Percentiles rank a stretch among this genome's conserved stretches.
These are phyloP conservation scores for Harpalus rufipes DNA, from an alignment of 2,888 invertebrate genomes.

Conservation along the genomic window DNA sequence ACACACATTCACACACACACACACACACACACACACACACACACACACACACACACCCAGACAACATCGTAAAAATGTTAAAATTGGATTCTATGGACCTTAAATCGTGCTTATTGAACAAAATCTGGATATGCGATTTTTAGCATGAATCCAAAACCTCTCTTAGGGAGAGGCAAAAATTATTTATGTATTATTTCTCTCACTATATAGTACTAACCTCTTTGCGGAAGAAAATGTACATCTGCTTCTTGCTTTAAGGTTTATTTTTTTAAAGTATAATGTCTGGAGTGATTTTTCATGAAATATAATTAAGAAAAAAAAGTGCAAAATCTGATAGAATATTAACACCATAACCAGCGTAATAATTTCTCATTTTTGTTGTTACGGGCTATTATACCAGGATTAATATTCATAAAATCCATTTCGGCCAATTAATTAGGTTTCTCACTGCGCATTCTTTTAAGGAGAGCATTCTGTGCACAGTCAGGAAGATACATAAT, in stretches of 20 bases:
- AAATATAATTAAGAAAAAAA: neutral
- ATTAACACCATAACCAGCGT: neutral
- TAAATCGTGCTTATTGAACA: too few relatives aligned
- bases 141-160: too few relatives aligned
- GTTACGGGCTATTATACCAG: neutral
- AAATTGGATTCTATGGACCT: too few relatives aligned
- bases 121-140: too few relatives aligned
- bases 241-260: neutral
- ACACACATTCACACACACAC: too few relatives aligned
- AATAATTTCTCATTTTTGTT: slow-evolving; percentile 31
- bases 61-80: too few relatives aligned
- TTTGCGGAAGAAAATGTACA: neutral
- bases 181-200: too few relatives aligned
- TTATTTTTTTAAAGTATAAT: neutral
- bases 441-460: slow-evolving; percentile 31
- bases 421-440: slow-evolving; percentile 42
- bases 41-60: too few relatives aligned
- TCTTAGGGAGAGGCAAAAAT: too few relatives aligned
- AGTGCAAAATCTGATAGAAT: neutral
- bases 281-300: neutral
- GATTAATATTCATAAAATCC: slow-evolving; percentile 45
- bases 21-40: too few relatives aligned
- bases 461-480: slow-evolving; percentile 45
- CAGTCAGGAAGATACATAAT: slow-evolving; percentile 43
- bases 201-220: too few relatives aligned